A percentile compares a stretch with the other conserved stretches of the same genome.
Conservation (phyloP, 1,140 invertebrate species). For the Chelonus insularis region DNA sequence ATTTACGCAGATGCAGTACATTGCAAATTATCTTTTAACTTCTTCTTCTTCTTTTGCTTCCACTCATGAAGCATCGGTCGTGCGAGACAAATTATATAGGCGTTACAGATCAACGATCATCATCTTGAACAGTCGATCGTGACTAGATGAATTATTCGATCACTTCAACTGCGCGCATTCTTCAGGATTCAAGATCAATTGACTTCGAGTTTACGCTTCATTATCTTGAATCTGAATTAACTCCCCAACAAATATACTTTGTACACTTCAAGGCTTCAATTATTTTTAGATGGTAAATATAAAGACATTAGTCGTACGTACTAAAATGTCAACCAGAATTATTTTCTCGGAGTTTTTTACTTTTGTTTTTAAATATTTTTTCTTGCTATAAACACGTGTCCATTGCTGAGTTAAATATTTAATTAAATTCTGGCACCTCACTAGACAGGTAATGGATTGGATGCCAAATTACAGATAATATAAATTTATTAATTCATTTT, state of each 20-base stretch:
- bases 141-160: slow-evolving; percentile 6
- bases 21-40: background rate
- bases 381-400: too few relatives aligned
- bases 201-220: too few relatives aligned
- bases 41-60: background rate
- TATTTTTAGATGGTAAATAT: background rate
- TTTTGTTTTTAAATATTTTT: background rate
- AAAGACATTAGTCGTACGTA: background rate
- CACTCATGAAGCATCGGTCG: background rate
- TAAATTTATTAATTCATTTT: too few relatives aligned
- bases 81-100: background rate
- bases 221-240: too few relatives aligned
- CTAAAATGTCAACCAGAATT: background rate
- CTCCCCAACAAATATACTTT: too few relatives aligned
- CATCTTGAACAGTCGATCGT: background rate
- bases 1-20: background rate
- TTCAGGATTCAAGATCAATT: too few relatives aligned
- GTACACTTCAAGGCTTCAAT: background rate
- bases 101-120: slow-evolving; percentile 1
- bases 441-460: too few relatives aligned
- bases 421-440: too few relatives aligned
- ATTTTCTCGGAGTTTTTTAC: background rate
- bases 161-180: background rate
- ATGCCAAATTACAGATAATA: too few relatives aligned
- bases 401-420: too few relatives aligned